Conservation (phyloP, 2,113 vertebrate species). For the Psilopogon haemacephalus region DNA sequence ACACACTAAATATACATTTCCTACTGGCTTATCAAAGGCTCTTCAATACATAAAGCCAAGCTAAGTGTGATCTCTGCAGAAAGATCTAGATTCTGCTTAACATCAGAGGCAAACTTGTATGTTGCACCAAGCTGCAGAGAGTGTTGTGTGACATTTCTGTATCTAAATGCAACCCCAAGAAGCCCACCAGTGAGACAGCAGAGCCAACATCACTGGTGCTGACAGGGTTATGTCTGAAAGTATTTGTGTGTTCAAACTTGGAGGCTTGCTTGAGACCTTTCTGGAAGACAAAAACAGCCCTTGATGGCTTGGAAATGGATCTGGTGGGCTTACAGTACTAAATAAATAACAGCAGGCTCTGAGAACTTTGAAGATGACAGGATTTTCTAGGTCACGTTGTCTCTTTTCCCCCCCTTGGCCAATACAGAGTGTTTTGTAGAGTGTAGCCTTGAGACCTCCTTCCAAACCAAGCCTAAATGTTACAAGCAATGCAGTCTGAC, state of each 20-base stretch:
- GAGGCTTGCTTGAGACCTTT: conserved; percentile 8
- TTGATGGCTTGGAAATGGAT: neutral
- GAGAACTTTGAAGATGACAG: conserved; percentile 22
- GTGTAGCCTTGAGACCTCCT: conserved; percentile 28
- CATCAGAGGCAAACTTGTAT: neutral
- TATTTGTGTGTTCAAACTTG: neutral
- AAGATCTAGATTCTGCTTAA: neutral
- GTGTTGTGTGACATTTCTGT: neutral
- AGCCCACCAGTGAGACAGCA: neutral
- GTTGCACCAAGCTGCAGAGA: neutral
- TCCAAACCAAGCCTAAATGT: conserved; percentile 22
- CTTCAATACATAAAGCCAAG: neutral
- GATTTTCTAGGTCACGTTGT: conserved; percentile 22
- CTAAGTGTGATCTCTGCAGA: neutral
- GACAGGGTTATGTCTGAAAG: conserved; percentile 11
- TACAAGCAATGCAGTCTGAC: conserved; percentile 41
- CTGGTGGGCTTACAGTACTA: conserved; percentile 30
- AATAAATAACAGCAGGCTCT: conserved; percentile 39
- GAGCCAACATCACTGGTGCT: neutral
- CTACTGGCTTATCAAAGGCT: neutral
- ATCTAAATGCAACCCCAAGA: neutral
- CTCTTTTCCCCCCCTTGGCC: conserved; percentile 14
- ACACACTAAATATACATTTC: neutral
- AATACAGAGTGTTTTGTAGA: conserved; percentile 38
- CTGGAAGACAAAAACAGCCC: conserved; percentile 6